Percentiles rank a stretch among this genome's conserved stretches.
Evolutionary conservation across 2,888 invertebrate species (phyloP).

Genomic region (Meghimatium bilineatum): DNA sequence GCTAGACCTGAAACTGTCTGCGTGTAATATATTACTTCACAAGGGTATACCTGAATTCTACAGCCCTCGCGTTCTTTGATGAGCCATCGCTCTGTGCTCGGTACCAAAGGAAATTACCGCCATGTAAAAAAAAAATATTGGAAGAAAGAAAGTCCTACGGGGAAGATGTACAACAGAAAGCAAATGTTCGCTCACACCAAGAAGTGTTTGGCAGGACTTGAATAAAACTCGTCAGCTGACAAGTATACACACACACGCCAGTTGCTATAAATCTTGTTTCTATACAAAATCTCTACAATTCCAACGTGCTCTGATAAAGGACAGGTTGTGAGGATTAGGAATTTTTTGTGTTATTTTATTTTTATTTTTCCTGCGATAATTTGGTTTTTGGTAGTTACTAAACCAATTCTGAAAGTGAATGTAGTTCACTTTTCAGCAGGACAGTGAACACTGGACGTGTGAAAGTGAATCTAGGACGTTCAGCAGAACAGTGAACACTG

Average conservation of each 20-base stretch:
- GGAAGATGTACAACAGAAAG: background rate
- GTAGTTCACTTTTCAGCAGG: too few species aligned
- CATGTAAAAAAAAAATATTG: background rate
- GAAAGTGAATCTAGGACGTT: too few species aligned
- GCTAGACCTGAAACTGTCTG: background rate
- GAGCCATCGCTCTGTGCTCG: background rate
- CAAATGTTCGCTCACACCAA: background rate
- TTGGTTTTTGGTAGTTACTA: too few species aligned
- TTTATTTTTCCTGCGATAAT: too few species aligned
- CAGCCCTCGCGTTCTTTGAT: background rate
- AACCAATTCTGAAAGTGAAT: too few species aligned
- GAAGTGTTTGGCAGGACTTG: background rate
- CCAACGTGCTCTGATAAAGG: background rate
- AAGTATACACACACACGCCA: background rate
- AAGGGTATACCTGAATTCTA: background rate
- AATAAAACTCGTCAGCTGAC: background rate
- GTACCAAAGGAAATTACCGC: background rate
- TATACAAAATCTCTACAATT: conserved; percentile 1
- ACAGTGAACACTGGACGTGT: too few species aligned
- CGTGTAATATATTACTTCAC: background rate
- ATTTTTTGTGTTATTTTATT: background rate
- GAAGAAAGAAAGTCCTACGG: too few species aligned
- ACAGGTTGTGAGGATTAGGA: background rate
- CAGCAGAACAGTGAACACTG: too few species aligned
- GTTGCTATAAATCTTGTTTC: conserved; percentile 3